Evolutionary conservation across 2,888 invertebrate genomes (phyloP).

Genomic region (Brachypalpus laphriformis): DNA sequence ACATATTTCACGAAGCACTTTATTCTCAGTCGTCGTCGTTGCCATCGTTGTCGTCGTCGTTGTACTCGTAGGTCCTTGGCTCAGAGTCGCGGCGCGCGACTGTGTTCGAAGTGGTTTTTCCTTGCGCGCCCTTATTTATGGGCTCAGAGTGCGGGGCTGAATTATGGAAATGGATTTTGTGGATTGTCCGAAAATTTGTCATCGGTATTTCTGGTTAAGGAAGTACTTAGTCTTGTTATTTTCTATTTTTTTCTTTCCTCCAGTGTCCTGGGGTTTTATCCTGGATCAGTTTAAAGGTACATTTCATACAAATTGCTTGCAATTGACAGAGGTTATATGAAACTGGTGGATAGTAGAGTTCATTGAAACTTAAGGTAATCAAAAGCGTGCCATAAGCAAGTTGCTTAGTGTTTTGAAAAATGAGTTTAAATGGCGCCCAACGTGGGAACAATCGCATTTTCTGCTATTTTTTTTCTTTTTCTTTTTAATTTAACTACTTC

Average conservation of each 20-base stretch:
- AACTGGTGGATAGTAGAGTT: too few species aligned
- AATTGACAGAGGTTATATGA: background rate
- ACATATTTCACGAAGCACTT: constrained; percentile 70
- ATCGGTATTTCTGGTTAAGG: constrained; percentile 59
- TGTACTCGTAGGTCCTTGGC: constrained; percentile 40
- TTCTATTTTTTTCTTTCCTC: background rate
- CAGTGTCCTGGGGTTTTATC: background rate
- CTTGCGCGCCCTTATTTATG: constrained; percentile 46
- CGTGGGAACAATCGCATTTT: too few species aligned
- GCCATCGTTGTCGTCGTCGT: constrained; percentile 1
- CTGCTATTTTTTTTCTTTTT: too few species aligned
- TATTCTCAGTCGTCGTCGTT: constrained; percentile 36
- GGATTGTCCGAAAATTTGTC: constrained; percentile 73
- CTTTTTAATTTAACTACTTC: too few species aligned
- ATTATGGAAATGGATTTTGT: constrained; percentile 72
- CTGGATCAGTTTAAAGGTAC: background rate
- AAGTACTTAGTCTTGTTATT: constrained; percentile 62
- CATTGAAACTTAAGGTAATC: too few species aligned
- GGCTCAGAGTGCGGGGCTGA: constrained; percentile 30
- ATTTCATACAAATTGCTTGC: constrained; percentile 20
- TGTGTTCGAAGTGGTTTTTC: constrained; percentile 20
- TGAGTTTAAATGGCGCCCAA: too few species aligned
- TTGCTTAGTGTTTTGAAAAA: too few species aligned
- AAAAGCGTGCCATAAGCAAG: too few species aligned
- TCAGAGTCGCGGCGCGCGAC: constrained; percentile 24